Evolutionary conservation across 2,113 vertebrate genomes (phyloP).

Genomic region (Agelaius phoeniceus): DNA sequence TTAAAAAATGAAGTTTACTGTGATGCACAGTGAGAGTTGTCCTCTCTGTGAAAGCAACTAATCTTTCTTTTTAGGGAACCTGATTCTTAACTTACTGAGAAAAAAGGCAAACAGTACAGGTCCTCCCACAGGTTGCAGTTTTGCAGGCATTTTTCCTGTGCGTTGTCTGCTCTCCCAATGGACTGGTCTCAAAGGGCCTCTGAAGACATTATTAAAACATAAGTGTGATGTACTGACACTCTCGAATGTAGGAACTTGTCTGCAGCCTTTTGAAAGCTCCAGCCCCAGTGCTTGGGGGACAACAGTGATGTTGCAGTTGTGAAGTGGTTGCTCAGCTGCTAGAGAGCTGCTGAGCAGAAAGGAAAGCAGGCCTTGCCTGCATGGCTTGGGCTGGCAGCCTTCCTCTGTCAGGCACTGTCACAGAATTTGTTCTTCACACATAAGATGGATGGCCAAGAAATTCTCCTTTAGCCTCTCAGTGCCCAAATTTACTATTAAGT

Average conservation of each 20-base stretch:
- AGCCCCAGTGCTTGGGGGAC: neutral
- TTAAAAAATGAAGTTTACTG: neutral
- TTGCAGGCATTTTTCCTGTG: neutral
- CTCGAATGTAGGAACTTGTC: neutral
- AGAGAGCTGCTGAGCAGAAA: neutral
- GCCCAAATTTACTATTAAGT: neutral
- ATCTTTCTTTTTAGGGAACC: neutral
- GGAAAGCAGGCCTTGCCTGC: neutral
- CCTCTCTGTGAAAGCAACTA: neutral
- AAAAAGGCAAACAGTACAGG: neutral
- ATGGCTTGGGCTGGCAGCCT: neutral
- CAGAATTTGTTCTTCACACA: neutral
- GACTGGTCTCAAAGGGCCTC: neutral
- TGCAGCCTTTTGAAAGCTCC: neutral
- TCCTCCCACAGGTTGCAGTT: neutral
- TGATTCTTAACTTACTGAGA: neutral
- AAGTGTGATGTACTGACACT: accelerated
- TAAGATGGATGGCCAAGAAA: neutral
- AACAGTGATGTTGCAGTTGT: neutral
- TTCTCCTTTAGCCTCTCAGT: neutral
- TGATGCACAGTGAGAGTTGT: neutral
- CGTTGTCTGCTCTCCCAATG: neutral
- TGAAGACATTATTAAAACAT: neutral
- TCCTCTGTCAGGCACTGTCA: neutral
- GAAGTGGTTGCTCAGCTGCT: neutral